These are phyloP conservation scores for Cremastinae sp. DNA, from an alignment of 2,888 invertebrate genomes.

Conservation along the genomic window DNA sequence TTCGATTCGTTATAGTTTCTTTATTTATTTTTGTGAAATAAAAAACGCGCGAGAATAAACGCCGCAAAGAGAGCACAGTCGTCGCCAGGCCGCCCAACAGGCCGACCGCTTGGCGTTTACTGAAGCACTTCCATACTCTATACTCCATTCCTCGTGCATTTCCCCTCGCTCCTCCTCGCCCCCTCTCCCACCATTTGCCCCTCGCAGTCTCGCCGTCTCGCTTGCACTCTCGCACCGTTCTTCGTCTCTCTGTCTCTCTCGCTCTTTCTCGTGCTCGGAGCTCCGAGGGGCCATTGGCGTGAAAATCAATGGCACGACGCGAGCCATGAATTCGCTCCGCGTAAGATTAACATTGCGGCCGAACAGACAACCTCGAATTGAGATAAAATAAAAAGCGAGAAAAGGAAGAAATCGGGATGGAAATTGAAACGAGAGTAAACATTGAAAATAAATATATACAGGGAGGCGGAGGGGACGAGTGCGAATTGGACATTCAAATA, in stretches of 20 bases:
- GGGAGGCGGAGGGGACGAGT: too few species aligned
- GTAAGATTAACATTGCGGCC: too few species aligned
- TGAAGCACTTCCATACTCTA: conserved; percentile 62
- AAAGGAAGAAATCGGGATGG: too few species aligned
- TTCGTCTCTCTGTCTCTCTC: conserved; percentile 2
- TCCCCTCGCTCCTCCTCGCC: conserved; percentile 36
- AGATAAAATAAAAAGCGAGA: too few species aligned
- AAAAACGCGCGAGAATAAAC: background rate
- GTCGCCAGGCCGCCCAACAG: conserved; percentile 61
- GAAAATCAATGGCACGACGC: conserved; percentile 50
- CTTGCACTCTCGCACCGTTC: conserved; percentile 12
- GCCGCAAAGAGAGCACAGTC: conserved; percentile 55
- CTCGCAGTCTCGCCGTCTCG: conserved; percentile 17
- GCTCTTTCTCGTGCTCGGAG: conserved; percentile 26
- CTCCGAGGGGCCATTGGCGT: conserved; percentile 48
- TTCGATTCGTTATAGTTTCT: too few species aligned
- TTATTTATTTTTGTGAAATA: background rate
- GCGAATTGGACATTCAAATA: too few species aligned
- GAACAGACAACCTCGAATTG: too few species aligned
- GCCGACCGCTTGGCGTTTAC: conserved; percentile 69
- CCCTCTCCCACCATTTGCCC: conserved; percentile 27
- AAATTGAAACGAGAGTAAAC: too few species aligned
- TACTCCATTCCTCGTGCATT: conserved; percentile 44
- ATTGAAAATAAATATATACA: too few species aligned
- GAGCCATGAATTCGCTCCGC: background rate